A percentile compares a stretch with the other conserved stretches of the same genome.
These are phyloP conservation scores for Pachyuromys duprasi DNA, from an alignment of 2,797 vertebrate species.

Conservation along the genomic window DNA sequence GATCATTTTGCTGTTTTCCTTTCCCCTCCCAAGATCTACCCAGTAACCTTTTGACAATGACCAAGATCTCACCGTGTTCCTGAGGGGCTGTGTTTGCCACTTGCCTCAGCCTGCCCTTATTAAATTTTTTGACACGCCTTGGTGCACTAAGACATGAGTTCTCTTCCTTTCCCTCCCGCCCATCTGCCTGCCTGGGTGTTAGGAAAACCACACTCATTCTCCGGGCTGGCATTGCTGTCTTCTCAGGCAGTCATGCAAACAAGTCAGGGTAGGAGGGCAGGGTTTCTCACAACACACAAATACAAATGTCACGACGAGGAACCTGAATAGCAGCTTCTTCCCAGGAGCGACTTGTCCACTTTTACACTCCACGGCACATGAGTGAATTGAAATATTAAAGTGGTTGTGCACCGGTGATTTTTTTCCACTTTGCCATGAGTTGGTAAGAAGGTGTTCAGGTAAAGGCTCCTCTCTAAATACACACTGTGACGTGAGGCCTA, in stretches of 20 bases:
- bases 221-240: background rate
- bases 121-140: conserved; percentile 68
- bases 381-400: background rate
- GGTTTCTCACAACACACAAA: background rate
- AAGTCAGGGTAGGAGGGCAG: background rate
- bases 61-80: background rate
- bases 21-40: background rate
- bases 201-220: background rate
- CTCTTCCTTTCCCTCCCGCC: conserved; percentile 30
- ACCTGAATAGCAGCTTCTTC: background rate
- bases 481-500: background rate
- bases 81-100: background rate
- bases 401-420: background rate
- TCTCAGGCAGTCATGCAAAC: conserved; percentile 21
- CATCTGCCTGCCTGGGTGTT: conserved; percentile 24
- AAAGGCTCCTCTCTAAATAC: background rate
- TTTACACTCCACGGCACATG: background rate
- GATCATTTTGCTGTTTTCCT: background rate
- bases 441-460: background rate
- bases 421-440: background rate
- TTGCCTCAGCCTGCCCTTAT: conserved; percentile 70
- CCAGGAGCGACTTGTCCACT: accelerated
- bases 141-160: conserved; percentile 62
- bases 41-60: conserved; percentile 20
- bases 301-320: background rate